phyloP scores from a whole-genome alignment of 2,888 invertebrate genomes.

The Latrodectus hesperus region DNA sequence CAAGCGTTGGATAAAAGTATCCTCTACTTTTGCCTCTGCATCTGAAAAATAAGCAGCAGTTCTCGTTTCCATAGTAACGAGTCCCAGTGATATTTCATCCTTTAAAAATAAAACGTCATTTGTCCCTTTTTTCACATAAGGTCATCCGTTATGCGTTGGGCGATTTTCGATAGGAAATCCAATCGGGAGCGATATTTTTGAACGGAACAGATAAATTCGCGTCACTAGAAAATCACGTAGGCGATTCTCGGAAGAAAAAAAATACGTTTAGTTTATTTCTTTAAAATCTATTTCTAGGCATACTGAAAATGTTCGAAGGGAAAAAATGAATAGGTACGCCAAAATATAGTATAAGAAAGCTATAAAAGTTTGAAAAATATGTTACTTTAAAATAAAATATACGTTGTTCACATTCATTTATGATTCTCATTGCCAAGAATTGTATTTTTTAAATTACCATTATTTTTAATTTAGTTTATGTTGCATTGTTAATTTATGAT shows the following conservation, averaged over 20 bases:
- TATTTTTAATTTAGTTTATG: no score
- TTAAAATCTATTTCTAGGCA: no score
- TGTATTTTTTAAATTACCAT: no score
- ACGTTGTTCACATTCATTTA: no score
- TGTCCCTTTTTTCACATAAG: slow-evolving; percentile 8
- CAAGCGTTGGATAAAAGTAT: slow-evolving; percentile 1
- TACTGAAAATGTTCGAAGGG: no score
- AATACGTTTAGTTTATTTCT: no score
- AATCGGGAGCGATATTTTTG: slow-evolving; percentile 7
- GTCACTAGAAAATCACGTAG: neutral
- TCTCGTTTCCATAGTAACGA: slow-evolving; percentile 33
- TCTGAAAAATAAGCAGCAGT: slow-evolving; percentile 8
- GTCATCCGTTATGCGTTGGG: neutral
- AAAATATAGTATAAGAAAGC: no score
- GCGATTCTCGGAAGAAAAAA: neutral
- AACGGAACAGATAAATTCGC: slow-evolving; percentile 17
- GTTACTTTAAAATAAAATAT: no score
- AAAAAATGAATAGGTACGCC: no score
- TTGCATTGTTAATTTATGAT: no score
- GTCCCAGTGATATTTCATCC: slow-evolving; percentile 40
- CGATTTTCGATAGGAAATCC: neutral
- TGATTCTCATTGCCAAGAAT: no score
- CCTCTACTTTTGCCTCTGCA: neutral
- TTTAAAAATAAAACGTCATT: slow-evolving; percentile 14
- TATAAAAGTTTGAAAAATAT: no score